Percentiles rank a stretch among this genome's conserved stretches.
Evolutionary conservation across 2,888 invertebrate species (phyloP).

Genomic region (Rhaphigaster nebulosa): DNA sequence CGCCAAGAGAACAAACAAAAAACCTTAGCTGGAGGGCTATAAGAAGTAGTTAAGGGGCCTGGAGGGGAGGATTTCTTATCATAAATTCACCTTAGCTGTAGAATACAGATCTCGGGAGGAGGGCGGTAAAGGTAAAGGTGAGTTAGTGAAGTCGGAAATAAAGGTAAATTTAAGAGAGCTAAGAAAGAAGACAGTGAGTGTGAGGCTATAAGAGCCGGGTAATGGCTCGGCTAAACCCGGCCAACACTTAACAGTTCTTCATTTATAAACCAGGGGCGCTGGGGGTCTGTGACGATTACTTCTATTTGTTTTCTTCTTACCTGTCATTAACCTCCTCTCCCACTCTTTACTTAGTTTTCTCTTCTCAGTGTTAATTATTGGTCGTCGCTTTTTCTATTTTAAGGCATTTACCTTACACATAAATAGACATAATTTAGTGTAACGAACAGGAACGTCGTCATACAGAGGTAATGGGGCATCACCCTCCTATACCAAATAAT

Average conservation of each 20-base stretch:
- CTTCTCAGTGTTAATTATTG: slow-evolving; percentile 3
- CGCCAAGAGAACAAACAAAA: background rate
- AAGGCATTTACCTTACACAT: background rate
- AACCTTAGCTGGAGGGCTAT: background rate
- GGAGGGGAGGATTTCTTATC: slow-evolving; percentile 21
- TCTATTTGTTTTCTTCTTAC: slow-evolving; percentile 43
- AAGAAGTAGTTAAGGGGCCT: slow-evolving; percentile 28
- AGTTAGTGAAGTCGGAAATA: slow-evolving; percentile 57
- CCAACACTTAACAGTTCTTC: slow-evolving; percentile 51
- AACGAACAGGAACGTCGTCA: no score
- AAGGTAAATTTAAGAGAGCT: slow-evolving; percentile 53
- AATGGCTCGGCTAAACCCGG: slow-evolving; percentile 53
- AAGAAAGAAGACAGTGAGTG: slow-evolving; percentile 54
- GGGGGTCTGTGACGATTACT: background rate
- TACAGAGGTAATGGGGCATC: no score
- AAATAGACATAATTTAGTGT: no score
- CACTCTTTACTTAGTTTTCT: background rate
- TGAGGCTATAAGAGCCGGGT: slow-evolving; percentile 18
- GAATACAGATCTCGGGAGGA: slow-evolving; percentile 47
- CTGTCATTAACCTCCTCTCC: background rate
- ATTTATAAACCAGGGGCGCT: slow-evolving; percentile 38
- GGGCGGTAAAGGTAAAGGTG: slow-evolving; percentile 45
- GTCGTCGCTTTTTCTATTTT: background rate
- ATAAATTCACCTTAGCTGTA: slow-evolving; percentile 53
- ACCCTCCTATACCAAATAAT: no score